Percentiles rank a stretch among this genome's conserved stretches.
Conservation (phyloP, 1,140 invertebrate species). For the Panagrolaimus sp. region DNA sequence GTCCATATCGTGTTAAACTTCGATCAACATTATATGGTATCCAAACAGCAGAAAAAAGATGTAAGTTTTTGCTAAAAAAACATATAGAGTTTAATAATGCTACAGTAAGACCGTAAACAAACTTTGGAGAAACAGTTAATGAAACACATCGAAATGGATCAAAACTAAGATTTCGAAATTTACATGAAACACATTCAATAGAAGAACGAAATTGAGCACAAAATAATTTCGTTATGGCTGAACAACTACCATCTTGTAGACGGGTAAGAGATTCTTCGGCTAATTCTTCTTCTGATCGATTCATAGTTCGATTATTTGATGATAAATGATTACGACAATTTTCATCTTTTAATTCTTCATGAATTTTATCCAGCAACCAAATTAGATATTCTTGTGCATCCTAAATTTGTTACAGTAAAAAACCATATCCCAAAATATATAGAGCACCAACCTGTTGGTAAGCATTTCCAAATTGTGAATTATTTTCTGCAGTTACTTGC, state of each 20-base stretch:
- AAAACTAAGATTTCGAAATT: constrained; percentile 86
- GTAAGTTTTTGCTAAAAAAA: constrained; percentile 19
- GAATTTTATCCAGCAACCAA: constrained; percentile 91
- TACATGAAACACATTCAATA: constrained; percentile 82
- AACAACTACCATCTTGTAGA: constrained; percentile 81
- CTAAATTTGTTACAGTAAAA: constrained; percentile 59
- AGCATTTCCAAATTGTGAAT: constrained; percentile 76
- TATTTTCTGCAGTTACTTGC: constrained; percentile 77
- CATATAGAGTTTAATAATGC: constrained; percentile 45
- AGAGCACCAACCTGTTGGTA: constrained; percentile 68
- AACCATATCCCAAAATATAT: background rate
- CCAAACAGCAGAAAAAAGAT: constrained; percentile 23
- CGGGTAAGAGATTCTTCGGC: constrained; percentile 83
- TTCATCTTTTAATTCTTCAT: constrained; percentile 89
- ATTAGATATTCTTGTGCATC: constrained; percentile 94
- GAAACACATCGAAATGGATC: constrained; percentile 94
- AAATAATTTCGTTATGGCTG: constrained; percentile 89
- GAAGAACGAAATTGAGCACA: constrained; percentile 71
- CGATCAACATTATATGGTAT: constrained; percentile 21
- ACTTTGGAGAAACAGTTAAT: constrained; percentile 77
- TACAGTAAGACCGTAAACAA: constrained; percentile 65
- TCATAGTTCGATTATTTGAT: constrained; percentile 61
- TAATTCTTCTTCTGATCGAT: constrained; percentile 74
- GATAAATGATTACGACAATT: constrained; percentile 85
- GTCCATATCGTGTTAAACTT: constrained; percentile 21